Evolutionary conservation across 2,797 vertebrate species (phyloP).

Genomic region (Gymnothorax javanicus): DNA sequence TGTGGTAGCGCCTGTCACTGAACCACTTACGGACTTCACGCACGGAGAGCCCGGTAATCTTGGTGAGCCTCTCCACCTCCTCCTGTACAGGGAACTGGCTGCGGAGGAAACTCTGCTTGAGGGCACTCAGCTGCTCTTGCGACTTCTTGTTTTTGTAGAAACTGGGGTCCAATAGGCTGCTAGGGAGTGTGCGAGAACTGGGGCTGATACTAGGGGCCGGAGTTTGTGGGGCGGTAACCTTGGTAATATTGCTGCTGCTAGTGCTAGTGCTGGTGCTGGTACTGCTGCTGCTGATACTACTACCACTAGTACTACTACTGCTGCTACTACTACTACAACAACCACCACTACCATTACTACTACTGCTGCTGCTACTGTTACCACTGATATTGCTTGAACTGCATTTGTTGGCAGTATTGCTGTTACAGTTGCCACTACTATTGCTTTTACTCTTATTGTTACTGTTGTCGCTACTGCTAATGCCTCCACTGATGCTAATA

Average conservation of each 20-base stretch:
- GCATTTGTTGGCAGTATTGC: conserved; percentile 63
- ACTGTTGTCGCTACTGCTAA: conserved; percentile 43
- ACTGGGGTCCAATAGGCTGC: conserved; percentile 81
- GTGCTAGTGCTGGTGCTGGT: conserved; percentile 47
- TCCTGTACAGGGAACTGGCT: conserved; percentile 91
- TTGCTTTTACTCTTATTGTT: conserved; percentile 3
- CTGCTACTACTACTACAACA: conserved; percentile 45
- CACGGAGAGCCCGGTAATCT: conserved; percentile 85
- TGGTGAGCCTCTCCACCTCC: conserved; percentile 90
- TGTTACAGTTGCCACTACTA: conserved; percentile 26
- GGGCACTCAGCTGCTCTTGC: conserved; percentile 85
- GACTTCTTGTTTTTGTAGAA: conserved; percentile 94
- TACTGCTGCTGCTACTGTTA: conserved; percentile 37
- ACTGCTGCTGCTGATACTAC: conserved; percentile 61
- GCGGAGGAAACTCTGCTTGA: conserved; percentile 90
- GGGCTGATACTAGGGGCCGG: conserved; percentile 69
- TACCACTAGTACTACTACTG: conserved; percentile 42
- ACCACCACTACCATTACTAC: neutral
- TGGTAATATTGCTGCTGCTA: conserved; percentile 41
- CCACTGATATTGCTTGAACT: conserved; percentile 51
- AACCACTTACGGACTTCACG: conserved; percentile 98
- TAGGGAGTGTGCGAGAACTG: conserved; percentile 73
- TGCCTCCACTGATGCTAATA: conserved; percentile 26
- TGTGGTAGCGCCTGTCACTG: conserved; percentile 94
- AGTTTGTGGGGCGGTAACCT: conserved; percentile 55